These are phyloP conservation scores for Ptilonorhynchus violaceus DNA, from an alignment of 2,113 vertebrate genomes.

Conservation along the genomic window DNA sequence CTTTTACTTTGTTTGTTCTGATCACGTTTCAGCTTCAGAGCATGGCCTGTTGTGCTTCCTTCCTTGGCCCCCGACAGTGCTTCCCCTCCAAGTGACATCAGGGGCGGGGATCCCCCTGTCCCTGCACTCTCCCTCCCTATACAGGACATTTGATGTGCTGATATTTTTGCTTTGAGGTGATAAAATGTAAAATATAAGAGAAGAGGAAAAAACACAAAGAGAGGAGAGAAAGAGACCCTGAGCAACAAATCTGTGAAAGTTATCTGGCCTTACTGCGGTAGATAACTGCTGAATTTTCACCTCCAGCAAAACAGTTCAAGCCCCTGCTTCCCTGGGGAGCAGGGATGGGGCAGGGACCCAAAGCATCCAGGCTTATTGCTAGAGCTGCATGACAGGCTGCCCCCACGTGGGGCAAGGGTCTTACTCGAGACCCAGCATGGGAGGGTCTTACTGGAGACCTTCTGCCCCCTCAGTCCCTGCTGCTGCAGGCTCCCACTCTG, in stretches of 20 bases:
- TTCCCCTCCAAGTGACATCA: neutral
- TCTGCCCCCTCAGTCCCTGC: neutral
- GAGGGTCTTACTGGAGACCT: neutral
- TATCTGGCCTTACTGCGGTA: neutral
- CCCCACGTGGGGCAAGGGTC: neutral
- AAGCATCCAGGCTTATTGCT: neutral
- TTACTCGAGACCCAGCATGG: neutral
- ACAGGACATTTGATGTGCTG: neutral
- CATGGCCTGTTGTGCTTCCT: neutral
- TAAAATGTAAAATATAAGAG: neutral
- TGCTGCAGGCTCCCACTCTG: neutral
- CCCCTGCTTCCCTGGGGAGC: neutral
- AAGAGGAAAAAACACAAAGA: neutral
- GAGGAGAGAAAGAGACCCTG: neutral
- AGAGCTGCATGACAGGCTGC: neutral
- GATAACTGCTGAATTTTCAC: neutral
- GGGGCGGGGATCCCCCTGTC: neutral
- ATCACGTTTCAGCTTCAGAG: slow-evolving; percentile 26
- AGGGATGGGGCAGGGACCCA: neutral
- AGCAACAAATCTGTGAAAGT: neutral
- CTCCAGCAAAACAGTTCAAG: neutral
- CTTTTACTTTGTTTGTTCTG: slow-evolving; percentile 58
- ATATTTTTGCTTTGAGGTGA: neutral
- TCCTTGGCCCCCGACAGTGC: accelerated
- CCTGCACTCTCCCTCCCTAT: neutral